Base-by-base conservation (phyloP, 2,113 vertebrate genomes). In the Camelus dromedarius region DNA sequence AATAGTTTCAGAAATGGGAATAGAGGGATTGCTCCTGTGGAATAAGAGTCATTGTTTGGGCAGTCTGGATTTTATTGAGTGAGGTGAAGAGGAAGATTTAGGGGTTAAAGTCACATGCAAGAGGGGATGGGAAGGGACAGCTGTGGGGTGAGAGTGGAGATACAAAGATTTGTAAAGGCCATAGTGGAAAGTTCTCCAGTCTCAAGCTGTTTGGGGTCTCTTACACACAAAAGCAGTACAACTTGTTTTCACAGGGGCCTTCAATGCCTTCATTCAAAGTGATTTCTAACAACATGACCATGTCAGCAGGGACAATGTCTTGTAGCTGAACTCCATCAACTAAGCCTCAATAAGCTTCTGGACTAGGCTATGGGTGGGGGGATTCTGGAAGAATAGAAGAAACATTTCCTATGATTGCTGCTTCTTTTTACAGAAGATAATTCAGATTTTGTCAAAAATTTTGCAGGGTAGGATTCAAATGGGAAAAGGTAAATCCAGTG, bases 1-100 rank as follows among this genome's bases (percentile, higher is more conserved):
- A 11, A 4, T 72, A 72, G 35, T 92, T 96, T 87, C 26, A 5
- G n/a, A 92, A 95, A 88, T 88, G 22, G 80, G 19, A 95, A 89
- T 73, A 92, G 16, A 94, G 5, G 62, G 67, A 66, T 92, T 87
- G 69, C 92, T 95, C 73, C 90, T 75, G 24, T 3, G 5, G 76
- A 79, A 30, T 75, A 73, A 92, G 28, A 89, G n/a, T 58, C 76
- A 90, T 80, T 96, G 91, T 96, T 86, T 80, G 35, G 67, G 38
- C 22, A 93, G 16, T 52, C 20, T 96, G 77, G 66, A 90, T 80
- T 89, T 93, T 73, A 85, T 0, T 90, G 82, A 90, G 54, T 19
- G 32, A 77, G 20, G 32, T 91, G 22, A 91, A 54, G 60, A 85
- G 69, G 12, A 80, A 86, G 60, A 89, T 77, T 95, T 58, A 84